Conservation (phyloP, 2,113 vertebrate species). For the Peromyscus californicus region DNA sequence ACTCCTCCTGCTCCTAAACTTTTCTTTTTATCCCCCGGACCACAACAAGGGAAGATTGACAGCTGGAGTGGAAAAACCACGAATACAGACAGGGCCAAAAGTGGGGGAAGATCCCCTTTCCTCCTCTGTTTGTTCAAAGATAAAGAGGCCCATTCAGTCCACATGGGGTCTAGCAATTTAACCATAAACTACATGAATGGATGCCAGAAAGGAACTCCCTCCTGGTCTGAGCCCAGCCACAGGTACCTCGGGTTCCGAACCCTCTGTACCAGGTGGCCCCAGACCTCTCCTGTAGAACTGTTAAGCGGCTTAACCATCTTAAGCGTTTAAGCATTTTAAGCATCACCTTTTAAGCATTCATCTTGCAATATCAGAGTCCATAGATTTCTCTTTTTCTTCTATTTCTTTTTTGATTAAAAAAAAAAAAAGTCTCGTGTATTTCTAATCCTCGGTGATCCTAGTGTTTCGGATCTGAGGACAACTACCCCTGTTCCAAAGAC, state of each 20-base stretch:
- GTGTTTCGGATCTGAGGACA: slow-evolving; percentile 51
- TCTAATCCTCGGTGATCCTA: not conserved
- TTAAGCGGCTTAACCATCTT: not conserved
- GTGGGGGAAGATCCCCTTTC: slow-evolving; percentile 39
- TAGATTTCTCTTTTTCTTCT: not conserved
- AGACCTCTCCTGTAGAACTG: not conserved
- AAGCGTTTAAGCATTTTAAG: not conserved
- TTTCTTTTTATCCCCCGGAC: not conserved
- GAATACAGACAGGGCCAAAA: not conserved
- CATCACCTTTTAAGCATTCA: not conserved
- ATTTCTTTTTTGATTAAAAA: not conserved
- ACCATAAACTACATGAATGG: slow-evolving; percentile 54
- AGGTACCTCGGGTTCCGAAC: not conserved
- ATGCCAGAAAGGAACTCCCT: slow-evolving; percentile 65
- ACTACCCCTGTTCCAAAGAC: slow-evolving; percentile 57
- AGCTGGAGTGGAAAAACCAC: slow-evolving; percentile 74
- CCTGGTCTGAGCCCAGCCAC: not conserved
- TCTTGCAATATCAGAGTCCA: not conserved
- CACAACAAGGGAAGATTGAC: slow-evolving; percentile 72
- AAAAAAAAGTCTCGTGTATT: slow-evolving; percentile 6
- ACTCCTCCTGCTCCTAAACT: not conserved
- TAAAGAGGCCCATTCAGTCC: slow-evolving; percentile 74
- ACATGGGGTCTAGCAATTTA: slow-evolving; percentile 56
- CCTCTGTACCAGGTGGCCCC: not conserved
- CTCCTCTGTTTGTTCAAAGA: slow-evolving; percentile 76